Evolutionary conservation across 2,113 vertebrate genomes (phyloP).

Genomic region (Phrynosoma platyrhinos): DNA sequence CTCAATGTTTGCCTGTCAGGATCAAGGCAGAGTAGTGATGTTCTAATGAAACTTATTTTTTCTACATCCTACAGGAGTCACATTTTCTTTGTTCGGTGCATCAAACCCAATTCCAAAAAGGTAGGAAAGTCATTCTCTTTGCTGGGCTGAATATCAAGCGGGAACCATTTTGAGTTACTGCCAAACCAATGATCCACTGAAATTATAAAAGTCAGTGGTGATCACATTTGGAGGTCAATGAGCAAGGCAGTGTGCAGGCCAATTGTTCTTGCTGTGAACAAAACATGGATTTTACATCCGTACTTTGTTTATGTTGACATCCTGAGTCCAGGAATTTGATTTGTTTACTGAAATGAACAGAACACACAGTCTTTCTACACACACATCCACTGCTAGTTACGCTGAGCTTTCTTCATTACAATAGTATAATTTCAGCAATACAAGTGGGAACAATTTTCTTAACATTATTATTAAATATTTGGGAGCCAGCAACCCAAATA

Average conservation of each 20-base stretch:
- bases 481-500: neutral
- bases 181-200: neutral
- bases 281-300: neutral
- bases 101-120: conserved; percentile 88
- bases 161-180: neutral
- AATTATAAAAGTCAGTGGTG: neutral
- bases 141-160: neutral
- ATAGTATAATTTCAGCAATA: neutral
- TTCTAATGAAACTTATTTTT: neutral
- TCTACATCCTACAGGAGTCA: conserved; percentile 78
- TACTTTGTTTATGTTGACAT: neutral
- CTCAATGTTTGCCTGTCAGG: neutral
- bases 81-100: conserved; percentile 85
- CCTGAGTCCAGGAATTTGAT: neutral
- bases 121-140: conserved; percentile 68
- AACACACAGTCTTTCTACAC: neutral
- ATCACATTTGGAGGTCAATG: too few species aligned
- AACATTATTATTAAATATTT: too few species aligned
- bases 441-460: too few species aligned
- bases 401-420: neutral
- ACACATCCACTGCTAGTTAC: neutral
- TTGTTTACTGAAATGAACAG: neutral
- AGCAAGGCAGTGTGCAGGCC: too few species aligned
- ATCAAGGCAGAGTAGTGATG: neutral
- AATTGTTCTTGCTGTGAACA: neutral